Percentiles rank a stretch among this genome's conserved stretches.
phyloP scores from a whole-genome alignment of 2,888 invertebrate species.

The Mesorhabditis spiculigera region DNA sequence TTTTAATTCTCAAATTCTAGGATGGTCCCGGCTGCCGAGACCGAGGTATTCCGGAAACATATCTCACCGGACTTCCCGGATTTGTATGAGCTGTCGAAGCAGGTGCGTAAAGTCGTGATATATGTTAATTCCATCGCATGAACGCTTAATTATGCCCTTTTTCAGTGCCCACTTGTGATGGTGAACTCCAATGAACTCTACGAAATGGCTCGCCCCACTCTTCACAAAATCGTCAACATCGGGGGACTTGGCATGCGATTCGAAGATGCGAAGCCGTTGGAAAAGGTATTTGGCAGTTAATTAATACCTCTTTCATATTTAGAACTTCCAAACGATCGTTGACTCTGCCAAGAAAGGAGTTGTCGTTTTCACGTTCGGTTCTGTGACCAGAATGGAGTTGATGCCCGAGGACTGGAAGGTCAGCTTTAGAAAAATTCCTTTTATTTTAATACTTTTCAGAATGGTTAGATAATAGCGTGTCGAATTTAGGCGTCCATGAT shows the following conservation, averaged over 20 bases:
- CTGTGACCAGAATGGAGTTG: constrained; percentile 29
- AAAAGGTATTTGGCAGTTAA: no score
- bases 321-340: constrained; percentile 33
- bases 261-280: not conserved
- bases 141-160: not conserved
- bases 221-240: constrained; percentile 8
- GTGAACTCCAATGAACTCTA: constrained; percentile 46
- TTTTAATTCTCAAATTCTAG: constrained; percentile 11
- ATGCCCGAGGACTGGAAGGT: constrained; percentile 32
- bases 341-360: constrained; percentile 27
- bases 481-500: not conserved
- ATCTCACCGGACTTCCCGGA: constrained; percentile 42
- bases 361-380: constrained; percentile 43
- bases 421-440: no score
- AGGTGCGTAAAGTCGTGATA: not conserved
- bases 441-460: no score
- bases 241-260: not conserved
- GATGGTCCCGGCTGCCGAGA: constrained; percentile 24
- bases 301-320: no score
- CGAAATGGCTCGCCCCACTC: constrained; percentile 41
- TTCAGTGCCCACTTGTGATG: constrained; percentile 20
- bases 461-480: no score
- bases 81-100: constrained; percentile 26
- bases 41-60: constrained; percentile 34
- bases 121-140: no score